Conservation (phyloP, 2,113 vertebrate genomes). For the Paralichthys olivaceus region DNA sequence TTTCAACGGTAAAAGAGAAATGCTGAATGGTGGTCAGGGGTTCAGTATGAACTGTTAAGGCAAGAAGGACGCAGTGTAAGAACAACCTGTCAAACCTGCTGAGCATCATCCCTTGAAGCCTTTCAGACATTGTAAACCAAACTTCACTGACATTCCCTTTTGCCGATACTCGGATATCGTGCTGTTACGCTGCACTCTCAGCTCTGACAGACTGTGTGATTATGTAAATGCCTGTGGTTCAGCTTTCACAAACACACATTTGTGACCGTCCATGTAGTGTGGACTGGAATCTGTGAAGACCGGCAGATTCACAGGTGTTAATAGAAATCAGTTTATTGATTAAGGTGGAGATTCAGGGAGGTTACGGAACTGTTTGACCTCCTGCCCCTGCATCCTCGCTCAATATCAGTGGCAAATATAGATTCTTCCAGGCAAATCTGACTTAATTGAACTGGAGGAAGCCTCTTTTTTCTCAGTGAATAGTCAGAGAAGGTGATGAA, state of each 20-base stretch:
- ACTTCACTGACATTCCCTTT: constrained; percentile 18
- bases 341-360: constrained; percentile 14
- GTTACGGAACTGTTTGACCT: constrained; percentile 52
- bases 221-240: constrained; percentile 52
- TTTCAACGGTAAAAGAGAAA: neutral
- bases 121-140: constrained; percentile 41
- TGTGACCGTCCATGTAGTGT: neutral
- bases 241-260: constrained; percentile 9
- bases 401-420: constrained; percentile 59
- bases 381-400: constrained; percentile 1
- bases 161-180: constrained; percentile 19
- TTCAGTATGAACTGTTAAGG: constrained; percentile 10
- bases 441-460: constrained; percentile 40
- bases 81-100: constrained; percentile 44
- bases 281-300: constrained; percentile 22
- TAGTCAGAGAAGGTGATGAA: constrained; percentile 5
- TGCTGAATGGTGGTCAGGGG: constrained; percentile 19
- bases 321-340: constrained; percentile 48
- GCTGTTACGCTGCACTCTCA: constrained; percentile 29
- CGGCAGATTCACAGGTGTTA: constrained; percentile 17
- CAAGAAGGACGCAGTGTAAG: neutral
- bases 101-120: constrained; percentile 17
- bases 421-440: constrained; percentile 48
- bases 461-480: neutral
- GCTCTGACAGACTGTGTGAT: constrained; percentile 52